Base-by-base conservation (phyloP, 1,140 invertebrate genomes). In the Hestina assimilis region DNA sequence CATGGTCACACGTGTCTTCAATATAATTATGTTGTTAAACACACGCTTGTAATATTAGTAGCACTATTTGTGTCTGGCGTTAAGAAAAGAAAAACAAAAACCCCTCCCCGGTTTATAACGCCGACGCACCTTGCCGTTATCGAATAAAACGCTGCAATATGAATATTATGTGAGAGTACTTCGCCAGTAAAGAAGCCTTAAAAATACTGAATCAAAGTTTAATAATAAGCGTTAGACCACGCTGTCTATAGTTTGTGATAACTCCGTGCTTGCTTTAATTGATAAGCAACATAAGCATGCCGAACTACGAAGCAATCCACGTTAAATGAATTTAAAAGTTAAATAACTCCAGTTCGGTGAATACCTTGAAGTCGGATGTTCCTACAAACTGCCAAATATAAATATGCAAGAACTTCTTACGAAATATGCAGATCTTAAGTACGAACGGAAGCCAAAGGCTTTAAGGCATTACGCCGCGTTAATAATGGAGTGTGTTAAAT, bases 251-350 rank as follows among this genome's bases (percentile, higher is more conserved):
- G n/a, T 14, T 12, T 35, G 12, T 3, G 7, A 12, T 11, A n/a
- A n/a, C n/a, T n/a, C n/a, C 3, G 20, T 11, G 26, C 1, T 9
- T 14, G 2, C 17, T 28, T 47, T 47, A 47, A 47, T 47, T 47
- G 45, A 47, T 35, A 47, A 8, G 21, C 31, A 33, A 26, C 33
- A 47, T 47, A 47, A 31, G 33, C 29, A 47, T 29, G 19, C 29
- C 17, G 11, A 21, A 33, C 33, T 33, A 21, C 20, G 6, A 47
- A 48, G 45, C 45, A 48, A 48, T 48, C 45, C 33, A 48, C 29
- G 45, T n/a, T 48, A 33, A 48, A 48, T 48, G 29, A 48, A 48
- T 9, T 48, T 48, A 33, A 48, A 48, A 48, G 45, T 48, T 35
- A 33, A 48, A 31, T 48, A 48, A 47, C 43, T 33, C n/a, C 7